These are phyloP conservation scores for Empidonax traillii DNA, from an alignment of 2,113 vertebrate species.

Conservation along the genomic window DNA sequence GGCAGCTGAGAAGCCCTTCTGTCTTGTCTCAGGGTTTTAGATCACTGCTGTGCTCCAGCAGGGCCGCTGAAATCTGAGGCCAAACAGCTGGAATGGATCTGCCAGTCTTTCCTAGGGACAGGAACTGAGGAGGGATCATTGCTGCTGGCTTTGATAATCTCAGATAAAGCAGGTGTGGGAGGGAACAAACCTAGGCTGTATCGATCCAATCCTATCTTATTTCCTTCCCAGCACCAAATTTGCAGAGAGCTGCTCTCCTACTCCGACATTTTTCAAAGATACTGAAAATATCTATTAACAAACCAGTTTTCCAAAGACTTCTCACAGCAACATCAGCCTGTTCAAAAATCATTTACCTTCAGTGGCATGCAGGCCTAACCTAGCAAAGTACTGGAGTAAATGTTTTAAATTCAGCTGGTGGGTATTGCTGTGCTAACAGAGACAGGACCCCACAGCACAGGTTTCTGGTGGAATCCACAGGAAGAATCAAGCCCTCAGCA, in stretches of 20 bases:
- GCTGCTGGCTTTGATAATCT: conserved; percentile 17
- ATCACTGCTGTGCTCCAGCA: conserved; percentile 27
- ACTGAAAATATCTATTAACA: background rate
- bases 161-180: background rate
- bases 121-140: conserved; percentile 9
- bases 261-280: background rate
- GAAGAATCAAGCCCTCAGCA: background rate
- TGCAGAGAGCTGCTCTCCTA: background rate
- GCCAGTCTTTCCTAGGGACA: background rate
- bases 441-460: background rate
- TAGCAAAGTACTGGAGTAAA: background rate
- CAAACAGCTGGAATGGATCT: background rate
- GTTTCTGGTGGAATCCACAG: background rate
- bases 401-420: background rate
- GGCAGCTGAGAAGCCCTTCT: conserved; percentile 26
- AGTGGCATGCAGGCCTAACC: background rate
- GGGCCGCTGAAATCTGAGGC: background rate
- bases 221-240: background rate
- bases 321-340: background rate
- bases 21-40: conserved; percentile 19
- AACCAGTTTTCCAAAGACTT: background rate
- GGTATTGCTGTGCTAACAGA: background rate
- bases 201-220: background rate
- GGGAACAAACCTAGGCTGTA: background rate
- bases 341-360: background rate